Conservation (phyloP, 2,113 vertebrate genomes). For the Pyxicephalus adspersus region DNA sequence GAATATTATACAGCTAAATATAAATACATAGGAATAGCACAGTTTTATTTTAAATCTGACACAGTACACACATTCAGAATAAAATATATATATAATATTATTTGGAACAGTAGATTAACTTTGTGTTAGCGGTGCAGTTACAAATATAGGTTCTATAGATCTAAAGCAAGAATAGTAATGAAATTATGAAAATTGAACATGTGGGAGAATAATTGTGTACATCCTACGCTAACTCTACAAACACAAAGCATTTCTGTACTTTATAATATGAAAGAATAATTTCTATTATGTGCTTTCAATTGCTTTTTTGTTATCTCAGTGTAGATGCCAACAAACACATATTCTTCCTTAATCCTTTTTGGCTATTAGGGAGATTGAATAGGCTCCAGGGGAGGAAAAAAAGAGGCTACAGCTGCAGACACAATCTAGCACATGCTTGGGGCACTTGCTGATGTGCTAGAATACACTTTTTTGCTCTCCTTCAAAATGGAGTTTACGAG, state of each 20-base stretch:
- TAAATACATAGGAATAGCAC: too few relatives aligned
- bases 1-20: too few relatives aligned
- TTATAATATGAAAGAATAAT: constrained; percentile 48
- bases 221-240: constrained; percentile 27
- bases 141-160: background rate
- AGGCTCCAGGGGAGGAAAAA: constrained; percentile 40
- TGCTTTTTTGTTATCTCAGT: constrained; percentile 49
- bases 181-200: constrained; percentile 30
- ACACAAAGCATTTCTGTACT: constrained; percentile 24
- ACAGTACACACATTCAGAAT: too few relatives aligned
- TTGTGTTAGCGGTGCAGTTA: background rate
- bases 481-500: constrained; percentile 35
- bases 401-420: constrained; percentile 42
- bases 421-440: constrained; percentile 43
- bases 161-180: constrained; percentile 28
- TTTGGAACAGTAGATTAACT: constrained; percentile 11
- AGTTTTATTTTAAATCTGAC: too few relatives aligned
- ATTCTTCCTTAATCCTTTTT: constrained; percentile 53
- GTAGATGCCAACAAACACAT: constrained; percentile 39
- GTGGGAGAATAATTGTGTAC: constrained; percentile 46
- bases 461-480: constrained; percentile 34
- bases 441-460: constrained; percentile 21
- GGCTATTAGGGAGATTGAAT: constrained; percentile 44
- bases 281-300: constrained; percentile 49
- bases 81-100: too few relatives aligned